Conservation (phyloP, 2,888 invertebrate genomes). For the Tetrapedia diversipes region DNA sequence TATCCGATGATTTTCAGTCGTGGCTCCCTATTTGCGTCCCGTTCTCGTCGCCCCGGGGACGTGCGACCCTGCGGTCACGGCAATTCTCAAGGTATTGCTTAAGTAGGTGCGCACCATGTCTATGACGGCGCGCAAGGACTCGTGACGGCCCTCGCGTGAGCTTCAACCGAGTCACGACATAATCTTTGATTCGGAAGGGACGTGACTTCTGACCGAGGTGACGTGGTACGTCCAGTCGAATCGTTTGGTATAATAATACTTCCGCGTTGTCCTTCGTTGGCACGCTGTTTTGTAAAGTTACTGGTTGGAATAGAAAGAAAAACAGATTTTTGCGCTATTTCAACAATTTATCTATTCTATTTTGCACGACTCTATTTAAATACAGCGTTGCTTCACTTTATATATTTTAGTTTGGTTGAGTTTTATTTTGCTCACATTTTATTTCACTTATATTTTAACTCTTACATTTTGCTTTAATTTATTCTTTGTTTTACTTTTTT, state of each 20-base stretch:
- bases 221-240: slow-evolving; percentile 49
- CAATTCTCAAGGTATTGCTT: slow-evolving; percentile 55
- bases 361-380: no score
- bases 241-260: slow-evolving; percentile 8
- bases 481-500: no score
- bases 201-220: slow-evolving; percentile 70
- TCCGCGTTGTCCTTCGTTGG: slow-evolving; percentile 5
- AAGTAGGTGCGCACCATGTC: slow-evolving; percentile 37
- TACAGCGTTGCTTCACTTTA: no score
- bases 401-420: no score
- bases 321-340: neutral
- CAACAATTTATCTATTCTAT: no score
- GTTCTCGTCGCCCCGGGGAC: slow-evolving; percentile 23
- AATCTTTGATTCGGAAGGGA: slow-evolving; percentile 61
- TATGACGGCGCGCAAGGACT: slow-evolving; percentile 64
- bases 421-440: no score
- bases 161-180: slow-evolving; percentile 68
- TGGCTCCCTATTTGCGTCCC: slow-evolving; percentile 31
- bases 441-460: no score
- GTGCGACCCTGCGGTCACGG: slow-evolving; percentile 44
- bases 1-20: slow-evolving; percentile 34
- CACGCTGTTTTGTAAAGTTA: neutral
- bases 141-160: slow-evolving; percentile 68
- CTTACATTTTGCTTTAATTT: no score
- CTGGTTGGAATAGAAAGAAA: neutral